Evolutionary conservation across 2,888 invertebrate genomes (phyloP), one percentile per base, ranked within the genome.

Genomic region (Tetropium fuscum): DNA sequence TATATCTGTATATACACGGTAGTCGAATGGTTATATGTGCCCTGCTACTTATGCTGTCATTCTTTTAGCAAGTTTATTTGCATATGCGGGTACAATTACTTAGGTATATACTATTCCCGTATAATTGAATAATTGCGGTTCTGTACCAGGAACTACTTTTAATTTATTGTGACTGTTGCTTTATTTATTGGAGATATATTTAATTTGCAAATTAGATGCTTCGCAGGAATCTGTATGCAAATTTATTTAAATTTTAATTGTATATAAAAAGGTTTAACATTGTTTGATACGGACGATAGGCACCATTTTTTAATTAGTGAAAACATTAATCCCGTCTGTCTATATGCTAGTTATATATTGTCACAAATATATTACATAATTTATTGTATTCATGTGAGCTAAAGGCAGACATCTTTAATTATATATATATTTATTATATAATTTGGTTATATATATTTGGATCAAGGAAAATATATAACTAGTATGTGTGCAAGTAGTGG

Each of bases 61-160:
- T 36, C 43, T 27, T 53, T 45, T 3, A 22, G 19, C 4, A 32
- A 11, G 3, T 48, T 34, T 16, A 55, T 62, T 62, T 62, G 61
- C 58, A 63, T 58, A 66, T 63, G 58, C 67, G 64, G 69, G 69
- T 66, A 69, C 61, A 69, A 69, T 69, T 66, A 66, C 58, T n/a
- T n/a, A n/a, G n/a, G n/a, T n/a, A 53, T 49, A 58, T 53, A 60
- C 51, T 53, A 61, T 55, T 54, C 53, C 41, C 57, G 44, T 58
- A 56, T 68, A 66, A 67, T 66, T 64, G 63, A 66, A 68, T 64
- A 66, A 68, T 66, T 58, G 60, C 55, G 51, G 53, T 56, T 53
- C 43, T 43, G 32, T 58, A 65, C 64, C 56, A 59, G 59, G 60
- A 64, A 64, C 61, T 64, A 53, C 48, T 48, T 30, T 30, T 53